These are phyloP conservation scores for Bergia sp. DNA, from an alignment of 92 coral and sea anemone species.

Conservation along the genomic window DNA sequence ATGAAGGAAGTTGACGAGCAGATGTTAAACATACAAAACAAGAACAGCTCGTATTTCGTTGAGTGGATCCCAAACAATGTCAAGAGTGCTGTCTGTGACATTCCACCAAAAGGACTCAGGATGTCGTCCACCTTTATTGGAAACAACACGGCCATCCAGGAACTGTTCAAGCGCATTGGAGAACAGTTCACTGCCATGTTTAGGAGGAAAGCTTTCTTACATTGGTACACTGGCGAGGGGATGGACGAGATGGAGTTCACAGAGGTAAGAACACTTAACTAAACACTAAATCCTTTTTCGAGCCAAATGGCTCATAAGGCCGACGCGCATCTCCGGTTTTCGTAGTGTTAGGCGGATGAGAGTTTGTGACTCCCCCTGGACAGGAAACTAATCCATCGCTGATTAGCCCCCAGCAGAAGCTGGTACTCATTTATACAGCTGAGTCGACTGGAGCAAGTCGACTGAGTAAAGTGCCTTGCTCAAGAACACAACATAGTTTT, in stretches of 20 bases:
- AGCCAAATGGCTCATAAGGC: too few relatives aligned
- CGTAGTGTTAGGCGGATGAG: too few relatives aligned
- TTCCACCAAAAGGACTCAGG: constrained; percentile 87
- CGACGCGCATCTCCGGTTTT: too few relatives aligned
- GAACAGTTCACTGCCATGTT: constrained; percentile 97
- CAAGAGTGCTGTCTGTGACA: constrained; percentile 95
- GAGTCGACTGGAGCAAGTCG: too few relatives aligned
- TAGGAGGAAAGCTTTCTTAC: constrained; percentile 94
- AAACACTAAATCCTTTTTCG: too few relatives aligned
- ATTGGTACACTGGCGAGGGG: constrained; percentile 99
- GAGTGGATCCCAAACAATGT: constrained; percentile 98
- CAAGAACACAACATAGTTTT: too few relatives aligned
- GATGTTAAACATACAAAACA: background rate
- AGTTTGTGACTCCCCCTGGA: too few relatives aligned
- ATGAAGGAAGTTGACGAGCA: constrained; percentile 53
- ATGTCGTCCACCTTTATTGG: constrained; percentile 77
- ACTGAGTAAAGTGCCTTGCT: too few relatives aligned
- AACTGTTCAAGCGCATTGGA: constrained; percentile 71
- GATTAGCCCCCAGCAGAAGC: too few relatives aligned
- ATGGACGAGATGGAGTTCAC: constrained; percentile 98
- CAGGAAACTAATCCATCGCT: too few relatives aligned
- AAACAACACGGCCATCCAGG: constrained; percentile 70
- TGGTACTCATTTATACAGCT: too few relatives aligned
- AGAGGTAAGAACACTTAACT: constrained; percentile 57
- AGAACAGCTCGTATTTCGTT: constrained; percentile 76